phyloP scores from a whole-genome alignment of 2,888 invertebrate genomes.

The Apantesis nais region DNA sequence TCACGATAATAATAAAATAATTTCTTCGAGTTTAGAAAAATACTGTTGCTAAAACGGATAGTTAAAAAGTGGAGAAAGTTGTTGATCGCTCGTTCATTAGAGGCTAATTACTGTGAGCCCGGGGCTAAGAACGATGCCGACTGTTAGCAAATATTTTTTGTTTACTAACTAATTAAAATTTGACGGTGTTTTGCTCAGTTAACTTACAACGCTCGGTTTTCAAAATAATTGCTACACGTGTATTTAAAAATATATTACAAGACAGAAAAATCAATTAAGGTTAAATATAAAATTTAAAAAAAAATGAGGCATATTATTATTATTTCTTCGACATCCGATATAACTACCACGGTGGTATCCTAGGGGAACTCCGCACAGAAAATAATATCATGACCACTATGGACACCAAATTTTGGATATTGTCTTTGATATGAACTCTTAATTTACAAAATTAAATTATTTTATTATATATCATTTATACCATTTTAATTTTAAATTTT shows the following conservation, averaged over 20 bases:
- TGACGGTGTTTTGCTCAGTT: slow-evolving; percentile 53
- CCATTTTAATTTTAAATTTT: not conserved
- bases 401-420: too few species aligned
- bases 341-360: too few species aligned
- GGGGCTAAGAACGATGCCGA: slow-evolving; percentile 64
- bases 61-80: slow-evolving; percentile 61
- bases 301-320: not conserved
- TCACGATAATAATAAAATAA: not conserved
- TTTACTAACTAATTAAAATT: slow-evolving; percentile 77
- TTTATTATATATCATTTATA: not conserved
- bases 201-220: slow-evolving; percentile 56
- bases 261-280: not conserved
- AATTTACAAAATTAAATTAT: not conserved
- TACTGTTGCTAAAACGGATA: slow-evolving; percentile 37
- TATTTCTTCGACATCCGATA: too few species aligned
- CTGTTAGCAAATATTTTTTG: slow-evolving; percentile 65
- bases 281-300: not conserved
- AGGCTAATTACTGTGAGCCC: slow-evolving; percentile 67
- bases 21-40: slow-evolving; percentile 39
- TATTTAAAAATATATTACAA: slow-evolving; percentile 27
- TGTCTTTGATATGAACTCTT: not conserved
- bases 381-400: too few species aligned
- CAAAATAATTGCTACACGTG: slow-evolving; percentile 68
- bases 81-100: slow-evolving; percentile 70
- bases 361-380: too few species aligned